Conservation (phyloP, 2,113 vertebrate species). For the Semicossyphus pulcher region DNA sequence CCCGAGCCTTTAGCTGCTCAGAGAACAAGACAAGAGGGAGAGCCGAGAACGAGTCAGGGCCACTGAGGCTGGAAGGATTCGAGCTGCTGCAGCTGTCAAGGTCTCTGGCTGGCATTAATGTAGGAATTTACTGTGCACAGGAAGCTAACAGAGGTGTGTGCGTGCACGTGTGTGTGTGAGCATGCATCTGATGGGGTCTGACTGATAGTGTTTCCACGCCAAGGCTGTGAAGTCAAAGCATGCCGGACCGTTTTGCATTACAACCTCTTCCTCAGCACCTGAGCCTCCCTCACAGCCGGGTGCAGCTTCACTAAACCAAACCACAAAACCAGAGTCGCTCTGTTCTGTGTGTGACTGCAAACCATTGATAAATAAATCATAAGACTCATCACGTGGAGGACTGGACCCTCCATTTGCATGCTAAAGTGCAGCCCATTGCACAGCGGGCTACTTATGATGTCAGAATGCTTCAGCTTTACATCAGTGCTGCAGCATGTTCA, state of each 20-base stretch:
- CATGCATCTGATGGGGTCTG: slow-evolving; percentile 12
- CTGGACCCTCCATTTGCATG: not conserved
- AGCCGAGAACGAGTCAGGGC: slow-evolving; percentile 49
- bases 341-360: not conserved
- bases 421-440: not conserved
- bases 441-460: not conserved
- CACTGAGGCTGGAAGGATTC: slow-evolving; percentile 36
- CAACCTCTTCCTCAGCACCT: not conserved
- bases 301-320: slow-evolving; percentile 1
- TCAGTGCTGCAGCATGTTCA: not conserved
- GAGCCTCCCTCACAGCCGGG: slow-evolving; percentile 25
- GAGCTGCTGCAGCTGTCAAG: slow-evolving; percentile 55
- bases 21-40: slow-evolving; percentile 51
- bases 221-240: slow-evolving; percentile 26
- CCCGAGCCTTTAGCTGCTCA: slow-evolving; percentile 36
- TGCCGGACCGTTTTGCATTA: slow-evolving; percentile 20
- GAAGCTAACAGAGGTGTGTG: slow-evolving; percentile 1
- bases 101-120: slow-evolving; percentile 63
- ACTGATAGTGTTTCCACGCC: slow-evolving; percentile 30
- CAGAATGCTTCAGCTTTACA: not conserved
- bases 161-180: slow-evolving; percentile 5
- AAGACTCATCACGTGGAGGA: not conserved
- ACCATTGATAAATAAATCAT: slow-evolving; percentile 32
- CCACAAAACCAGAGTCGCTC: not conserved
- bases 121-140: slow-evolving; percentile 44